Percentiles rank a stretch among this genome's conserved stretches.
Conservation (phyloP, 2,888 invertebrate species). For the Nymphalis urticae region DNA sequence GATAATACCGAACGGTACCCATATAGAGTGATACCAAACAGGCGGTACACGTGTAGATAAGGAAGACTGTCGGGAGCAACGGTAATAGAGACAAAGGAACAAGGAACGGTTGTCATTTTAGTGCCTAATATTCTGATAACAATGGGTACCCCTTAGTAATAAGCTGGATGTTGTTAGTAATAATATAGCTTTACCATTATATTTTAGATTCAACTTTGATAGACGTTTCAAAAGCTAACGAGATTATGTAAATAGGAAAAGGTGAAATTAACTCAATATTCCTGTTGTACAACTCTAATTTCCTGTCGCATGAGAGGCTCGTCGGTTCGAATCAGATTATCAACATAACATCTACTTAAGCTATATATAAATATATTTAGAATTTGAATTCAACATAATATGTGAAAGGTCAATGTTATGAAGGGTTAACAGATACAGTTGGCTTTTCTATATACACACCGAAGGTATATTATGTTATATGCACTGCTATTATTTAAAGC, state of each 20-base stretch:
- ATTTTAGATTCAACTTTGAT: constrained; percentile 46
- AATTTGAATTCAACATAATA: constrained; percentile 1
- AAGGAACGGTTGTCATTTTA: constrained; percentile 48
- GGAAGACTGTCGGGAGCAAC: constrained; percentile 57
- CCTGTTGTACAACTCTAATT: constrained; percentile 59
- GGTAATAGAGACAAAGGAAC: constrained; percentile 76
- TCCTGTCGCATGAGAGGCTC: constrained; percentile 52
- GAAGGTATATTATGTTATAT: not conserved
- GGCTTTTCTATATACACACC: too few relatives aligned
- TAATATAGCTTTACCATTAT: constrained; percentile 23
- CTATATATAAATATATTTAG: constrained; percentile 15
- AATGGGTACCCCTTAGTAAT: constrained; percentile 38
- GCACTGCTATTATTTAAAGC: too few relatives aligned
- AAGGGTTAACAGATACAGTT: not conserved
- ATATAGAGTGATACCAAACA: constrained; percentile 76
- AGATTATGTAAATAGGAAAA: constrained; percentile 60
- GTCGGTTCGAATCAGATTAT: constrained; percentile 38
- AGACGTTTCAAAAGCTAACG: constrained; percentile 51
- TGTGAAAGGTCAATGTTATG: not conserved
- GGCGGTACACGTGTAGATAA: constrained; percentile 76
- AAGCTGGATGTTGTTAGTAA: constrained; percentile 40
- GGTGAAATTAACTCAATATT: constrained; percentile 54
- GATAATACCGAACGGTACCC: constrained; percentile 74
- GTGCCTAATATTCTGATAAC: constrained; percentile 38
- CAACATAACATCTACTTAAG: constrained; percentile 18